Evolutionary conservation across 2,797 vertebrate species (phyloP).

Genomic region (Agapornis canus): DNA sequence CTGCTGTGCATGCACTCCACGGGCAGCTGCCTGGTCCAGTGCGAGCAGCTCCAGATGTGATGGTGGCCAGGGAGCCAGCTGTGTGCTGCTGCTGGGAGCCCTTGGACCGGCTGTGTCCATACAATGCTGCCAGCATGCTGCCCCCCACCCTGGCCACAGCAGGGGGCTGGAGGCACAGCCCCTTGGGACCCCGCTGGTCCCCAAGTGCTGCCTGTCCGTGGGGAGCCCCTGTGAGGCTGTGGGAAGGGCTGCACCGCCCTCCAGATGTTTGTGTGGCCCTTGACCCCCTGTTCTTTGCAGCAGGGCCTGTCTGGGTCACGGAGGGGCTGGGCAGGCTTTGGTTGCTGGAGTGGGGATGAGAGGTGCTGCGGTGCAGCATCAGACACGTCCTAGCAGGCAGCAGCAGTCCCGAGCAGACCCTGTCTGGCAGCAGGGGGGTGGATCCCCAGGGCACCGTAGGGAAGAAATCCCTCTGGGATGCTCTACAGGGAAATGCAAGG

Average conservation of each 20-base stretch:
- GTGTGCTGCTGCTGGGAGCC: not conserved
- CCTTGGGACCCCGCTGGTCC: not conserved
- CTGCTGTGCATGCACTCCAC: accelerated
- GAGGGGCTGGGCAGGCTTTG: not conserved
- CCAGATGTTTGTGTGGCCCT: conserved; percentile 27
- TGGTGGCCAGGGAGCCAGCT: not conserved
- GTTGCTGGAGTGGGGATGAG: accelerated
- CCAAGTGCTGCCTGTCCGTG: not conserved
- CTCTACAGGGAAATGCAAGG: not conserved
- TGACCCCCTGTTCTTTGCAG: conserved; percentile 34
- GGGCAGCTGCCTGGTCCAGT: not conserved
- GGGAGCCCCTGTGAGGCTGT: not conserved
- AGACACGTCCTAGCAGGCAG: not conserved
- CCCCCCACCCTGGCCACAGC: accelerated
- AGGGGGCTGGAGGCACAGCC: not conserved
- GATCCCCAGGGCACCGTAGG: not conserved
- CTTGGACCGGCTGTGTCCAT: not conserved
- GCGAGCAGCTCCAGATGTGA: not conserved
- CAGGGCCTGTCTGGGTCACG: conserved; percentile 39
- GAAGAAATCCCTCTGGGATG: accelerated
- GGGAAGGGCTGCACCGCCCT: not conserved
- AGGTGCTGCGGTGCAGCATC: not conserved
- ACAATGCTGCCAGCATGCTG: not conserved
- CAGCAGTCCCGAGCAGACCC: accelerated
- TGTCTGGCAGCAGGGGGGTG: not conserved